Conservation (phyloP, 1,140 invertebrate genomes). For the Coptotermes formosanus region DNA sequence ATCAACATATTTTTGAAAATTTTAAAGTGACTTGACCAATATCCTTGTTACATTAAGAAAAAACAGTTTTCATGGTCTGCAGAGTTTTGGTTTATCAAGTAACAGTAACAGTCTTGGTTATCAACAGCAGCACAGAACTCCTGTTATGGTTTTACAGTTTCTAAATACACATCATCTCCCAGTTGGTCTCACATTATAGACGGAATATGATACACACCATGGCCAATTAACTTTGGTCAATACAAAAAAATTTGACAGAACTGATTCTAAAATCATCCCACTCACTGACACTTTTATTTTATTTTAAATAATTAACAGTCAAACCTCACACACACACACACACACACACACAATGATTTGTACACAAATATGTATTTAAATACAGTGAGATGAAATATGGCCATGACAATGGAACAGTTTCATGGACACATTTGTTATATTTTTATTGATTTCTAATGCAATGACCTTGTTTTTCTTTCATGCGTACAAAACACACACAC, state of each 20-base stretch:
- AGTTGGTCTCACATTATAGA: constrained; percentile 1
- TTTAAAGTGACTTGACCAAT: background rate
- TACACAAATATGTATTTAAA: background rate
- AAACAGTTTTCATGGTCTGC: background rate
- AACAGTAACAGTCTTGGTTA: background rate
- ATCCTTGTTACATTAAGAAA: background rate
- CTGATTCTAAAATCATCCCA: background rate
- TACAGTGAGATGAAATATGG: background rate
- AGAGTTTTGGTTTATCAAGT: background rate
- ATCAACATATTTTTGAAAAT: background rate
- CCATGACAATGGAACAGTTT: background rate
- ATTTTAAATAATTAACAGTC: background rate
- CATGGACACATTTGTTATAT: background rate
- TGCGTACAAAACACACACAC: background rate
- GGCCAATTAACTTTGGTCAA: background rate
- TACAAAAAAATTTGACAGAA: background rate
- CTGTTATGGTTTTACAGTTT: background rate
- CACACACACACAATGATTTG: background rate
- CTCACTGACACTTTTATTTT: background rate
- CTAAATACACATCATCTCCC: background rate
- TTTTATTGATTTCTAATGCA: background rate
- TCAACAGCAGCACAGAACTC: background rate
- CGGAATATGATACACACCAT: background rate
- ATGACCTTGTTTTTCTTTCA: background rate
- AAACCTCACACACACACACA: background rate